A percentile compares a stretch with the other conserved stretches of the same genome.
Conservation (phyloP, 2,113 vertebrate genomes). For the Motacilla alba region DNA sequence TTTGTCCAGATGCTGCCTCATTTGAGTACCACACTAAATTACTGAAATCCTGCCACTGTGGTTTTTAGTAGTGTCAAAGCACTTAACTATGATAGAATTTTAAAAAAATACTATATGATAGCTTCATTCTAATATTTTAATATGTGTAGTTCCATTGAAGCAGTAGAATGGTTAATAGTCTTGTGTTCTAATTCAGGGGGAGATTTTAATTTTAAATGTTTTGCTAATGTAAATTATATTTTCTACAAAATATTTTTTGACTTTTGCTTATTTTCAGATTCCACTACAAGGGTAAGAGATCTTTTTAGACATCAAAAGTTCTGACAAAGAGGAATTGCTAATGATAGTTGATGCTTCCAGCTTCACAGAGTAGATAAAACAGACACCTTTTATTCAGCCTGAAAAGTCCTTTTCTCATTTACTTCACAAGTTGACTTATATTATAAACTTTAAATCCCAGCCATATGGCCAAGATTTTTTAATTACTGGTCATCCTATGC, state of each 20-base stretch:
- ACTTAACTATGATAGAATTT: neutral
- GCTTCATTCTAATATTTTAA: neutral
- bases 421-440: neutral
- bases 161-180: neutral
- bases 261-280: neutral
- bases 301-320: neutral
- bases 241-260: neutral
- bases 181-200: neutral
- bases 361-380: neutral
- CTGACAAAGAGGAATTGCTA: neutral
- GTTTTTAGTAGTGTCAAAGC: neutral
- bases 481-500: neutral
- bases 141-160: neutral
- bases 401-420: neutral
- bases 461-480: neutral
- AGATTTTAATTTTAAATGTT: neutral
- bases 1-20: neutral
- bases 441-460: neutral
- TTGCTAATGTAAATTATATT: neutral
- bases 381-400: neutral
- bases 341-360: neutral
- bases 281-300: neutral
- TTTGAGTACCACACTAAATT: neutral
- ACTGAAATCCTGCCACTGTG: neutral
- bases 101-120: rapidly evolving